Base-by-base conservation (phyloP, 2,888 invertebrate species). In the Balanococcus diminutus region DNA sequence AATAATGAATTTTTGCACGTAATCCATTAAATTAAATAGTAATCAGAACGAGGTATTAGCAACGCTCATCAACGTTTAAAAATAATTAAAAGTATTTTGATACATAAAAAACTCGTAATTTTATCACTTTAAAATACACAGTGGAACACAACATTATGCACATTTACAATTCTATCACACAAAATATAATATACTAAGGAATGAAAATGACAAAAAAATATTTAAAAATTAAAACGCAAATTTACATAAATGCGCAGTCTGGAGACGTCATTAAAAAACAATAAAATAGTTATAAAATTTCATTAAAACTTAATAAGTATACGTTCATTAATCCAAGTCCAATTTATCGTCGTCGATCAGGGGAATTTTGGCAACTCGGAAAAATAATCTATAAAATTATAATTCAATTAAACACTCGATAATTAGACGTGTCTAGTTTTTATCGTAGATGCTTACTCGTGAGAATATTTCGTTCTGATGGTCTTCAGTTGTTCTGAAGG, bases 381-480 rank as follows among this genome's bases (percentile, higher is more conserved):
- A 96, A 91, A 98, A 98, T 89, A 97, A 95, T 89, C 93, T 93
- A 90, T 84, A 91, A 91, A 87, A 87, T 14, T 25, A 31, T 6
- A 51, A 82, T 51, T 22, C 25, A 19, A 67, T 36, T 82, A 39
- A 31, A 16, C 75, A 51, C n/a, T 31, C 8, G 51, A 46, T 28
- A n/a, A 16, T 19, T 56, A 6, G 25, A 19, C 22, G 1, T 83
- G 1, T 82, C n/a, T 25, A 46, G 51, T 11, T 39, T 31, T 14
- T 6, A 51, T 19, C n/a, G n/a, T n/a, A n/a, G n/a, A n/a, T 19
- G 91, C 92, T 91, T 90, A 93, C 93, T 94, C 94, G 91, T 98
- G 98, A 3, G 96, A 96, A 90, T 98, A 98, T 91, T 98, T 98
- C 90, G 95, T 96, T 88, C 94, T 92, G 86, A 98, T 95, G 39